phyloP scores from a whole-genome alignment of 2,888 invertebrate genomes.

The Synergus laeviventris region DNA sequence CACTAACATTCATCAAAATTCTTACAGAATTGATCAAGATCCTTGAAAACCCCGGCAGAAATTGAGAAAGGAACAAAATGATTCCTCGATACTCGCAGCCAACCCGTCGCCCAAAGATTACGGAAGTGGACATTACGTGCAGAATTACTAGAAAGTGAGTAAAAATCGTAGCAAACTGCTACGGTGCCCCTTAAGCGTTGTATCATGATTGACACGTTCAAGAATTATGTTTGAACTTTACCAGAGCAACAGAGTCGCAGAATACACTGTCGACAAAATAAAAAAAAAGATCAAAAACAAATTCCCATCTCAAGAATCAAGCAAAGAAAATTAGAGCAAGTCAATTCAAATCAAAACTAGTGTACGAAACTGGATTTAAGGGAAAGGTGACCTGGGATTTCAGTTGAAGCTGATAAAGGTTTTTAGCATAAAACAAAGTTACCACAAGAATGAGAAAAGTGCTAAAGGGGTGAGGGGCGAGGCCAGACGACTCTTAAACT shows the following conservation, averaged over 20 bases:
- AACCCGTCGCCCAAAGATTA: conserved; percentile 16
- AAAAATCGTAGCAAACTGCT: conserved; percentile 13
- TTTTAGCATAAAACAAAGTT: conserved; percentile 10
- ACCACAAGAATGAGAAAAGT: conserved; percentile 2
- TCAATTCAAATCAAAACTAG: neutral
- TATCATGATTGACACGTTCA: conserved; percentile 16
- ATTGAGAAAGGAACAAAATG: conserved; percentile 28
- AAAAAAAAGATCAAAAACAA: neutral
- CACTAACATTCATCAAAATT: conserved; percentile 11
- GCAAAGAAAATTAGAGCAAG: conserved; percentile 1
- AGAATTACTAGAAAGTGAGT: conserved; percentile 25
- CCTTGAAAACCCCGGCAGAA: conserved; percentile 14
- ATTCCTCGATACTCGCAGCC: conserved; percentile 12
- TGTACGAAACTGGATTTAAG: neutral
- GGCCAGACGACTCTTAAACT: conserved; percentile 43
- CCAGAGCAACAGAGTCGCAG: conserved; percentile 9
- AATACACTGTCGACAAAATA: neutral
- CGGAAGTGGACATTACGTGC: conserved; percentile 28
- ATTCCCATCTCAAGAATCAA: conserved; percentile 4
- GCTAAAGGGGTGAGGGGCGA: conserved; percentile 40
- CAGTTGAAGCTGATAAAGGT: neutral
- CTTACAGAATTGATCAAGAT: neutral
- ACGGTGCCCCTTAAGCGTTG: conserved; percentile 33
- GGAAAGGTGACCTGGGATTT: neutral
- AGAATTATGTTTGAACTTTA: conserved; percentile 22